Evolutionary conservation across 2,797 vertebrate genomes (phyloP).

Genomic region (Helarctos malayanus): DNA sequence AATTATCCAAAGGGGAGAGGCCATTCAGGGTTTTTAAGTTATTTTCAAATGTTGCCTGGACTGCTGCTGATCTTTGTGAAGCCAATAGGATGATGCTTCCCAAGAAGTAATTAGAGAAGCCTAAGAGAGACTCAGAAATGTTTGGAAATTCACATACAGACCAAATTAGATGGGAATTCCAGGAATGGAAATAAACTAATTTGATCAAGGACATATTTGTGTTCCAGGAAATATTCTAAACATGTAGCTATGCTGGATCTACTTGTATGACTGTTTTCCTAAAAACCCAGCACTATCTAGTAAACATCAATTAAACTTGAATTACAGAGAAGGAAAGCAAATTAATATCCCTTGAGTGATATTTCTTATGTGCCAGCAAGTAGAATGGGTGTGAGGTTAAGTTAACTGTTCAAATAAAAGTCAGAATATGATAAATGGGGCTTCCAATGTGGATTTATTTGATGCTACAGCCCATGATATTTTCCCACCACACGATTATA

Average conservation of each 20-base stretch:
- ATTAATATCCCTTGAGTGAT: background rate
- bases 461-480: background rate
- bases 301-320: slow-evolving; percentile 28
- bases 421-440: background rate
- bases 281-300: slow-evolving; percentile 34
- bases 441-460: slow-evolving; percentile 31
- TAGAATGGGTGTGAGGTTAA: background rate
- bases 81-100: slow-evolving; percentile 74
- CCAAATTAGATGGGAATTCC: slow-evolving; percentile 58
- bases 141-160: slow-evolving; percentile 62
- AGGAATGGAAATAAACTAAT: slow-evolving; percentile 76
- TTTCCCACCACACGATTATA: background rate
- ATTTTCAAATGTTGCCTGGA: slow-evolving; percentile 73
- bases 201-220: slow-evolving; percentile 68
- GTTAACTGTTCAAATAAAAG: background rate
- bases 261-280: slow-evolving; percentile 24
- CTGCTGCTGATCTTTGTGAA: slow-evolving; percentile 72
- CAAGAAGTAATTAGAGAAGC: slow-evolving; percentile 58
- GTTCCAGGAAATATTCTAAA: slow-evolving; percentile 57
- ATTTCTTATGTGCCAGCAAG: background rate
- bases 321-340: background rate
- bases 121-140: slow-evolving; percentile 69
- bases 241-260: slow-evolving; percentile 13
- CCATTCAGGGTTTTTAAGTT: slow-evolving; percentile 75
- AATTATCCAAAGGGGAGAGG: slow-evolving; percentile 74